These are phyloP conservation scores for Drosophila sechellia DNA, from an alignment of 1,140 invertebrate species.

Conservation along the genomic window DNA sequence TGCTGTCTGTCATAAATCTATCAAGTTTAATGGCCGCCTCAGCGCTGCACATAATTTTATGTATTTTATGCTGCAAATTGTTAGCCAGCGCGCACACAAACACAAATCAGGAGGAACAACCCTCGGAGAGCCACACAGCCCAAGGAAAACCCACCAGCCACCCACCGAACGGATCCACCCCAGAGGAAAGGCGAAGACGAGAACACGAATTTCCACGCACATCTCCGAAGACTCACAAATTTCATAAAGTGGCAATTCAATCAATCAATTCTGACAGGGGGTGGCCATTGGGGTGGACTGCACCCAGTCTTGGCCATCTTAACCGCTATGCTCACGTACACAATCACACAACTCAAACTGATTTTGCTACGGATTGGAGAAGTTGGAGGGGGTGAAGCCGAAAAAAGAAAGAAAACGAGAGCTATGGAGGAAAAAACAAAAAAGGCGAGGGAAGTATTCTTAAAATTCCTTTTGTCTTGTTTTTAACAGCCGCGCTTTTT, in stretches of 20 bases:
- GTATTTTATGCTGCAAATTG: slow-evolving; percentile 83
- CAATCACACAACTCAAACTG: slow-evolving; percentile 80
- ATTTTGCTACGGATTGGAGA: slow-evolving; percentile 38
- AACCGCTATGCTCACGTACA: slow-evolving; percentile 82
- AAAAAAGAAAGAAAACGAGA: neutral
- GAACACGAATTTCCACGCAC: slow-evolving; percentile 78
- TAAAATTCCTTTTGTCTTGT: slow-evolving; percentile 41
- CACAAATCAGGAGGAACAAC: slow-evolving; percentile 72
- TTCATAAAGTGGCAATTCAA: slow-evolving; percentile 85
- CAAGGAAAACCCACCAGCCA: slow-evolving; percentile 12
- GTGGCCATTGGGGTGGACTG: slow-evolving; percentile 36
- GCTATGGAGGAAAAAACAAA: slow-evolving; percentile 22
- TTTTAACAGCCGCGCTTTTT: neutral
- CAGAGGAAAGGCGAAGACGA: slow-evolving; percentile 26
- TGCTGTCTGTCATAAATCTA: slow-evolving; percentile 82
- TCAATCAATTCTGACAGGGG: slow-evolving; percentile 84
- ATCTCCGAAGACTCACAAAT: slow-evolving; percentile 84
- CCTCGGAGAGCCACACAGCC: slow-evolving; percentile 35
- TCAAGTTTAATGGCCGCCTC: slow-evolving; percentile 84
- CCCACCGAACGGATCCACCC: slow-evolving; percentile 30
- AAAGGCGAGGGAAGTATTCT: slow-evolving; percentile 54
- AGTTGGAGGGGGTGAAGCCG: slow-evolving; percentile 11
- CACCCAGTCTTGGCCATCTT: slow-evolving; percentile 49
- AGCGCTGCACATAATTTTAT: slow-evolving; percentile 84
- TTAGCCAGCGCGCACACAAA: slow-evolving; percentile 68